phyloP scores from a whole-genome alignment of 2,888 invertebrate genomes.

The Hypolimnas misippus region DNA sequence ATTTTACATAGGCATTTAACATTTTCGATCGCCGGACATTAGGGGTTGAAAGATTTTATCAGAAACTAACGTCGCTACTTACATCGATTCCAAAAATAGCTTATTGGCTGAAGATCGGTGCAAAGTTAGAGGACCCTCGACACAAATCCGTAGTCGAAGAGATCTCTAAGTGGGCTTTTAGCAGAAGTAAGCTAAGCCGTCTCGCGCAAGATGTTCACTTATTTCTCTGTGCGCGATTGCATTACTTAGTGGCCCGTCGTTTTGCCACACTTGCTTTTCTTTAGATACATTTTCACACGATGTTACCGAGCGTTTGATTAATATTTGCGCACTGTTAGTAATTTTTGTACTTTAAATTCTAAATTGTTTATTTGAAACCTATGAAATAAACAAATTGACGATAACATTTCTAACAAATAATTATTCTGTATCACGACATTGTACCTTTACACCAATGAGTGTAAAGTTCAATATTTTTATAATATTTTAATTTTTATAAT shows the following conservation, averaged over 20 bases:
- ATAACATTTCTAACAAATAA: too few relatives aligned
- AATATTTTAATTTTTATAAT: background rate
- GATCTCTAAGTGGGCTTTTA: constrained; percentile 83
- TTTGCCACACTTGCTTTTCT: constrained; percentile 43
- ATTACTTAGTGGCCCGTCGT: constrained; percentile 54
- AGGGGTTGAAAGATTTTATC: constrained; percentile 30
- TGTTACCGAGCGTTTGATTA: background rate
- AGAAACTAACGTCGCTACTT: constrained; percentile 46
- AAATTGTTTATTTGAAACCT: too few relatives aligned
- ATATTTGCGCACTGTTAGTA: constrained; percentile 10
- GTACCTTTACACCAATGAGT: too few relatives aligned
- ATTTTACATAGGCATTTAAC: background rate
- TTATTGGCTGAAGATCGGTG: constrained; percentile 72
- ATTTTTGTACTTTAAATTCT: background rate
- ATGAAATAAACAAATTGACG: too few relatives aligned
- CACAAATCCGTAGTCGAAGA: constrained; percentile 77
- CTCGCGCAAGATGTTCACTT: constrained; percentile 75
- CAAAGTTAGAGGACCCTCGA: constrained; percentile 72
- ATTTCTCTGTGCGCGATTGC: constrained; percentile 73
- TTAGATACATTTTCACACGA: constrained; percentile 32
- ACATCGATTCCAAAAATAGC: constrained; percentile 63
- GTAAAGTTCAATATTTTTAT: background rate
- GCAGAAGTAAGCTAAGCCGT: constrained; percentile 80
- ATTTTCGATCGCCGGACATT: constrained; percentile 7
- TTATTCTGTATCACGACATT: too few relatives aligned